phyloP scores from a whole-genome alignment of 2,113 vertebrate genomes.

The Thalassoma bifasciatum region DNA sequence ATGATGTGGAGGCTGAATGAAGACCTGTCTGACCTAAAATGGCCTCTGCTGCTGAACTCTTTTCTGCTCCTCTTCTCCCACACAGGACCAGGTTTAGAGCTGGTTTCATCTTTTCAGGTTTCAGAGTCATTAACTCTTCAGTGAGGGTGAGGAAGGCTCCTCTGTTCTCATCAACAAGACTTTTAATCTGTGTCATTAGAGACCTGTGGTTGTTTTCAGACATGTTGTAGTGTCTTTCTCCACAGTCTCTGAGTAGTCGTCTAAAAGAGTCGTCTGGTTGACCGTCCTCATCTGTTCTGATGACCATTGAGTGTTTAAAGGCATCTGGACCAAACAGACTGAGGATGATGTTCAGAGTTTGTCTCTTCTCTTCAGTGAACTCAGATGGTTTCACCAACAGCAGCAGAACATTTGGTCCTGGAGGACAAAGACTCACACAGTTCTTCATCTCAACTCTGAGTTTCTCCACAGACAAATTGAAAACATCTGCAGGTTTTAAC shows the following conservation, averaged over 20 bases:
- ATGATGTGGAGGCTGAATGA: conserved; percentile 9
- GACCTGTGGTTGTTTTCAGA: accelerated
- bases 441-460: not conserved
- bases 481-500: conserved; percentile 10
- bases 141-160: conserved; percentile 20
- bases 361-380: not conserved
- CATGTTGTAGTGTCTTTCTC: conserved; percentile 17
- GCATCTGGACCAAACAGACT: conserved; percentile 30
- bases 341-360: conserved; percentile 33
- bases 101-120: not conserved
- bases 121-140: not conserved
- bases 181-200: conserved; percentile 35
- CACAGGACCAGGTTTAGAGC: conserved; percentile 58
- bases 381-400: conserved; percentile 40
- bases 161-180: not conserved
- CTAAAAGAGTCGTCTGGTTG: accelerated
- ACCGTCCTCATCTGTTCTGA: not conserved
- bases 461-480: accelerated
- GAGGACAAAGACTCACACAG: conserved; percentile 5
- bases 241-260: conserved; percentile 31
- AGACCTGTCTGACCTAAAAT: conserved; percentile 32
- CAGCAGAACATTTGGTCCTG: conserved; percentile 52
- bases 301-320: conserved; percentile 30
- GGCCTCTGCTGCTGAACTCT: conserved; percentile 34
- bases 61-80: conserved; percentile 46